Base-by-base conservation (phyloP, 2,797 vertebrate genomes). In the Lithobates sylvaticus region DNA sequence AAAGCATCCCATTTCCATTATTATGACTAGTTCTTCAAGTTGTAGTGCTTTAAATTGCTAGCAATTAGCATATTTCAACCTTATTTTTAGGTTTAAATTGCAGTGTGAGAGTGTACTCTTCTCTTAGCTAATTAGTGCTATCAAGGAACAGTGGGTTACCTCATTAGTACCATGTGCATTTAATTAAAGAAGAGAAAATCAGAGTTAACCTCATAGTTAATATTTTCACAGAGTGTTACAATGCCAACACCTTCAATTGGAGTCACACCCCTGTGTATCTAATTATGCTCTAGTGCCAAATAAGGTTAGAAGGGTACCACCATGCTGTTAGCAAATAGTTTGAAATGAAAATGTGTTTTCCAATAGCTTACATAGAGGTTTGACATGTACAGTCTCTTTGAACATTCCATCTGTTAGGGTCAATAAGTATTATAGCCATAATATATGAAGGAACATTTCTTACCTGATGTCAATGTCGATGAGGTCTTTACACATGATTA, bases 141-240 rank as follows among this genome's bases (percentile, higher is more conserved):
- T 97, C 97, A 96, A 96, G 96, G 96, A 97, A 96, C 95, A 96
- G 93, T 96, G 95, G 96, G 97, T 97, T 97, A 97, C 96, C 96
- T 99, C 97, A 98, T 98, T 98, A 99, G 95, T 96, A 96, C 95
- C 95, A 96, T 94, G 95, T 96, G 96, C 96, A 96, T 98, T 98
- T 97, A 97, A 99, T 98, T 98, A 97, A 97, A 97, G 96, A 96
- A 96, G 93, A 95, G 96, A 96, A 98, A 98, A 98, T 97, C 97
- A 95, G 96, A 96, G 95, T 97, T 97, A 98, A 97, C 97, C 96
- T 97, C 96, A 93, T 95, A 95, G 95, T 96, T 97, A 97, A 97
- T 97, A 97, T 98, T 98, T 98, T 97, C 96, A 95, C 96, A 94
- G 95, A 96, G 95, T 96, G 93, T 95, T 97, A 96, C 97, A 96